Conservation (phyloP, 2,888 invertebrate species). For the Halictus ligatus region DNA sequence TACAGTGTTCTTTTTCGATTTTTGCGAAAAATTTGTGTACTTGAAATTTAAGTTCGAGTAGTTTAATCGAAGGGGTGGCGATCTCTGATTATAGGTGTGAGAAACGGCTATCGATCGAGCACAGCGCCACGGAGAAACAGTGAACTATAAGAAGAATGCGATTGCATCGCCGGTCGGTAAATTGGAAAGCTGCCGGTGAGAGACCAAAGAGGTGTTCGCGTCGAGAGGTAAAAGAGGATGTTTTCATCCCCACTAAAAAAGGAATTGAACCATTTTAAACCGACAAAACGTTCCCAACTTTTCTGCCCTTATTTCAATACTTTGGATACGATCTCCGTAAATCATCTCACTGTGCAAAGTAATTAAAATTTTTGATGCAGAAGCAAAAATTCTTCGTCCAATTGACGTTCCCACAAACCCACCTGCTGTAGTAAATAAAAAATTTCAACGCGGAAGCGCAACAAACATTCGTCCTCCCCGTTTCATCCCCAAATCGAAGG, state of each 20-base stretch:
- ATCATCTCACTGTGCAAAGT: not conserved
- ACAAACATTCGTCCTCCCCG: not conserved
- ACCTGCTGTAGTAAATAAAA: not conserved
- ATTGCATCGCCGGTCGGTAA: conserved; percentile 63
- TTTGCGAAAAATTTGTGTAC: not conserved
- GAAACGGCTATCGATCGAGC: conserved; percentile 5
- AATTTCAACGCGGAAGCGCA: not conserved
- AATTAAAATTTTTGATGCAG: not conserved
- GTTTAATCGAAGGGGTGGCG: not conserved
- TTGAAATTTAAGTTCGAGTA: not conserved
- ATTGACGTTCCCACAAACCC: not conserved
- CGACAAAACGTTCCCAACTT: not conserved
- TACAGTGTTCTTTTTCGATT: not conserved
- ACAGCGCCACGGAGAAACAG: conserved; percentile 21
- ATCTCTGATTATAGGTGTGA: not conserved
- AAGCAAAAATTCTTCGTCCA: not conserved
- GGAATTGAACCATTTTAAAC: not conserved
- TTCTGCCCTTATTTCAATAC: not conserved
- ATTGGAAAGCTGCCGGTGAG: conserved; percentile 23
- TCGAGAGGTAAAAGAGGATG: conserved; percentile 1
- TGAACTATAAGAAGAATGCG: conserved; percentile 29
- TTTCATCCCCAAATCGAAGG: not conserved
- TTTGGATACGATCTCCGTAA: not conserved
- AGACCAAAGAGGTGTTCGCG: not conserved
- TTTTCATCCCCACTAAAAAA: not conserved